phyloP scores from a whole-genome alignment of 2,113 vertebrate species.

The Rhodinocichla rosea region DNA sequence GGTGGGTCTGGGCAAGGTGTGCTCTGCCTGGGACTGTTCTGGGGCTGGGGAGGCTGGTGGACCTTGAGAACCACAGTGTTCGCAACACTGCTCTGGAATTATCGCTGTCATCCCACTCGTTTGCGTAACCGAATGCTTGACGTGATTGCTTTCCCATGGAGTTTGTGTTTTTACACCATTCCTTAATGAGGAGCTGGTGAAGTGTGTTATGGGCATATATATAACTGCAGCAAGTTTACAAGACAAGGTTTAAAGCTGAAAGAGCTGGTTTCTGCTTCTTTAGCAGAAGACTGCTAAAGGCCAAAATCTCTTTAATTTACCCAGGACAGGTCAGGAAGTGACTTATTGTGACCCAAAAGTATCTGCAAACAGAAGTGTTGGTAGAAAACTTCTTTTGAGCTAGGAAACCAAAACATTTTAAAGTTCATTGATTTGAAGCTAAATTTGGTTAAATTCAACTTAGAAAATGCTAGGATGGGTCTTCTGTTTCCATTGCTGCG shows the following conservation, averaged over 20 bases:
- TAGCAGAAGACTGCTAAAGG: neutral
- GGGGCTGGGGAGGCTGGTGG: neutral
- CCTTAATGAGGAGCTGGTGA: neutral
- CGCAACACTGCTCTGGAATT: neutral
- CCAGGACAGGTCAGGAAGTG: neutral
- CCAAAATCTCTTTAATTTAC: neutral
- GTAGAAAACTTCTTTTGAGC: neutral
- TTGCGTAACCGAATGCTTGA: neutral
- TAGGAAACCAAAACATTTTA: neutral
- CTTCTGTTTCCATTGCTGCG: neutral
- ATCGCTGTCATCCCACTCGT: rapidly evolving
- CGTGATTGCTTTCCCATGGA: neutral
- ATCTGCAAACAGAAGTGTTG: neutral
- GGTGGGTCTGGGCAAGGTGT: neutral
- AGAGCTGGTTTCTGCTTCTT: neutral
- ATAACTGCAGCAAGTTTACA: neutral
- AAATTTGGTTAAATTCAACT: neutral
- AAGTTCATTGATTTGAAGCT: neutral
- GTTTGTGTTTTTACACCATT: rapidly evolving
- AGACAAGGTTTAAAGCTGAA: neutral
- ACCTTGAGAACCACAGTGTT: rapidly evolving
- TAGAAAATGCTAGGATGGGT: neutral
- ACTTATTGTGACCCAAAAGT: neutral
- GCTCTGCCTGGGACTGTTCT: neutral
- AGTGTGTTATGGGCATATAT: neutral